Evolutionary conservation across 2,888 invertebrate genomes (phyloP).

Genomic region (Tetranychus truncatus): DNA sequence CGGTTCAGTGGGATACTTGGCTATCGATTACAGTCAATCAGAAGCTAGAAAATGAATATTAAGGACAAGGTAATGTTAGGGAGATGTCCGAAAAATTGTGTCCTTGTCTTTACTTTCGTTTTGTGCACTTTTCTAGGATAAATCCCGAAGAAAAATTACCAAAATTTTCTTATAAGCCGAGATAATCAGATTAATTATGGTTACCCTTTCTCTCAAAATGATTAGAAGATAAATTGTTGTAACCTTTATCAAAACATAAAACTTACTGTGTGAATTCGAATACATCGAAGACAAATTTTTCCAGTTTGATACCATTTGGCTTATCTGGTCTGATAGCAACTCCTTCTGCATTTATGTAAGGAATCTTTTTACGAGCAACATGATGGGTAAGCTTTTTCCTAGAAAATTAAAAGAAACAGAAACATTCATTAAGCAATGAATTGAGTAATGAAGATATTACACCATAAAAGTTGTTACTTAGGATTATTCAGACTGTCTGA

Average conservation of each 20-base stretch:
- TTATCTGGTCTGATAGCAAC: slow-evolving; percentile 51
- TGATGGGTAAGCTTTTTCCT: slow-evolving; percentile 68
- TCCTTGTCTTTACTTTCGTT: too few species aligned
- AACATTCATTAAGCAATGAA: not conserved
- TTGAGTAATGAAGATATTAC: too few species aligned
- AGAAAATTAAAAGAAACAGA: slow-evolving; percentile 23
- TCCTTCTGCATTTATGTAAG: slow-evolving; percentile 54
- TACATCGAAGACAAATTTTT: slow-evolving; percentile 97
- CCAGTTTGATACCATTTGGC: slow-evolving; percentile 92
- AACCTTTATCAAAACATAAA: not conserved
- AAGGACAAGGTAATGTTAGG: too few species aligned
- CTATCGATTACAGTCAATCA: too few species aligned
- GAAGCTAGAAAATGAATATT: too few species aligned
- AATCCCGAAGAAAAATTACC: too few species aligned
- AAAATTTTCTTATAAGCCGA: too few species aligned
- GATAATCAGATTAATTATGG: not conserved
- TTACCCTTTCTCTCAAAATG: not conserved
- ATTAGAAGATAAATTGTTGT: slow-evolving; percentile 2
- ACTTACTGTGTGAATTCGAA: slow-evolving; percentile 67
- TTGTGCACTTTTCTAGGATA: too few species aligned
- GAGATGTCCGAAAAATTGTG: too few species aligned
- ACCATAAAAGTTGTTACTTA: too few species aligned
- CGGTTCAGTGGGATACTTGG: too few species aligned
- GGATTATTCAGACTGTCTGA: too few species aligned
- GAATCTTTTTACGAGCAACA: slow-evolving; percentile 92